Base-by-base conservation (phyloP, 2,113 vertebrate genomes). In the Motacilla tschutschensis region DNA sequence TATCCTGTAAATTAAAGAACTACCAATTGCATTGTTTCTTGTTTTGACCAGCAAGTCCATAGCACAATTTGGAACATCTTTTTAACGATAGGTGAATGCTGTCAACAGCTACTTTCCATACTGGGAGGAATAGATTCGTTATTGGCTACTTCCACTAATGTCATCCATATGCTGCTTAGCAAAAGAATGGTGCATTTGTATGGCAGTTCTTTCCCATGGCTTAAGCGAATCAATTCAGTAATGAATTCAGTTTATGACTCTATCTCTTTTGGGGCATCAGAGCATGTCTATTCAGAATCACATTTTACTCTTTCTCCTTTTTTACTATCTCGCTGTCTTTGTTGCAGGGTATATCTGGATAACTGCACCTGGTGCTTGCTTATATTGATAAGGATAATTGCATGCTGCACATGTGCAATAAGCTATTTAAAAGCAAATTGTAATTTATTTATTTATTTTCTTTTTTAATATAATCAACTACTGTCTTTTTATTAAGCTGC, bases 281-380 rank as follows among this genome's bases (percentile, higher is more conserved):
- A 96, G 88, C 94, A 94, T 95, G 94, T 96, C 93, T 95, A 94
- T 96, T 96, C 91, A 95, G 89, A 95, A 94, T 93, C 94, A 62
- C 93, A 91, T 94, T 95, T 94, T 94, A 85, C 93, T 94, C 81
- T 92, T 93, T 94, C 92, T 91, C 91, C 78, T 94, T 86, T 93
- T 95, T 92, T 81, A 77, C 92, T 94, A 88, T 94, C 95, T 94
- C 63, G 0, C 91, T 94, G 91, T 92, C 93, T 93, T 96, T 95
- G 89, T 95, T 95, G 84, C 85, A 89, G 92, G 79, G 84, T 94
- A 91, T 95, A 95, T 96, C 94, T 92, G 91, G 89, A 96, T 94
- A 95, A 94, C 94, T 95, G 95, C 92, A 95, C 95, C 94, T 95
- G 94, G 93, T 94, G 91, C 94, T 96, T 95, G 92, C 94, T 95